Evolutionary conservation across 1,140 invertebrate species (phyloP).

Genomic region (Heliconius hermathena): DNA sequence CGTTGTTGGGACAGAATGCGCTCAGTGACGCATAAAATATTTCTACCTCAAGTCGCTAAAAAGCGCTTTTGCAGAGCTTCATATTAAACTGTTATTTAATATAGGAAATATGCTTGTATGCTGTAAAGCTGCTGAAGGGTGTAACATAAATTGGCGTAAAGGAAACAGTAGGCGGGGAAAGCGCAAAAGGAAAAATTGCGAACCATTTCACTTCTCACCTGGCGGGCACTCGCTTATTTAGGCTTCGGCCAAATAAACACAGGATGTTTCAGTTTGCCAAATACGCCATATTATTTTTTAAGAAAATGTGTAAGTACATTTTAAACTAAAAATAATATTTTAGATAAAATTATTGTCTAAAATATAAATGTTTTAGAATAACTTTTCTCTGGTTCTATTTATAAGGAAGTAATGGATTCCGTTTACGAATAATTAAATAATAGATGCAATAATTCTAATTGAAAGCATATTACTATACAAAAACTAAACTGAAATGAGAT

Average conservation of each 20-base stretch:
- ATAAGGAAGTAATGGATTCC: too few relatives aligned
- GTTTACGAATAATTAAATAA: too few relatives aligned
- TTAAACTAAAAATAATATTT: too few relatives aligned
- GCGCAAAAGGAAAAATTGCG: constrained; percentile 51
- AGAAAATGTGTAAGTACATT: background rate
- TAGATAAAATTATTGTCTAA: background rate
- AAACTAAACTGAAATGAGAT: too few relatives aligned
- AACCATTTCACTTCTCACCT: constrained; percentile 56
- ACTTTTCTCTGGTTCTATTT: too few relatives aligned
- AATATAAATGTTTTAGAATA: too few relatives aligned
- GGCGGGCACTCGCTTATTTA: constrained; percentile 37
- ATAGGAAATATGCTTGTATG: background rate
- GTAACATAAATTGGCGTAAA: constrained; percentile 28
- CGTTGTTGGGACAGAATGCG: constrained; percentile 59
- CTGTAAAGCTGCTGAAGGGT: constrained; percentile 14
- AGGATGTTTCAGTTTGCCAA: constrained; percentile 2
- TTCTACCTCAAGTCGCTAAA: constrained; percentile 36
- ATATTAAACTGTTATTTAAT: constrained; percentile 17
- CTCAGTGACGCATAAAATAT: constrained; percentile 75
- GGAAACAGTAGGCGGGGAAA: constrained; percentile 37
- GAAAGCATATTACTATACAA: too few relatives aligned
- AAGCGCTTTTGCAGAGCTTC: constrained; percentile 32
- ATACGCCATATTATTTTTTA: background rate
- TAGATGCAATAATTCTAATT: too few relatives aligned
- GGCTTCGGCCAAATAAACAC: constrained; percentile 32